These are phyloP conservation scores for Campoletis sonorensis DNA, from an alignment of 1,140 invertebrate genomes.

Conservation along the genomic window DNA sequence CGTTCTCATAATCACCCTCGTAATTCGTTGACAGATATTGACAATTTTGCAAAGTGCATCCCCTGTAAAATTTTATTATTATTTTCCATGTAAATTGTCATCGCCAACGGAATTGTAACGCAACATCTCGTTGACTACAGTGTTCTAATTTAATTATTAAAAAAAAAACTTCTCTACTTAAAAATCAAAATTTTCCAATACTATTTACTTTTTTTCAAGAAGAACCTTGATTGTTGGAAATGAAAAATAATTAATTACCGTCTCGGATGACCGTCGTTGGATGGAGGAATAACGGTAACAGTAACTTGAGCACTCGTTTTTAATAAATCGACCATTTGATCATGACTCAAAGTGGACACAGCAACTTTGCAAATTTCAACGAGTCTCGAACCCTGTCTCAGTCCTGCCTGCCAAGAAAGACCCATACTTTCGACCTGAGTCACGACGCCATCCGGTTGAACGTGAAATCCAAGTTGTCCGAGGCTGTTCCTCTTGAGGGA, in stretches of 20 bases:
- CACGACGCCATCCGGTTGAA: slow-evolving; percentile 96
- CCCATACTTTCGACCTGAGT: slow-evolving; percentile 94
- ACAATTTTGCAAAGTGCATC: slow-evolving; percentile 83
- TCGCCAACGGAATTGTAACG: too few relatives aligned
- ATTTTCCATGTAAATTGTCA: background rate
- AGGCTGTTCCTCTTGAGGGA: slow-evolving; percentile 86
- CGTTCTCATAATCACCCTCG: slow-evolving; percentile 86
- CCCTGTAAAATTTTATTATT: slow-evolving; percentile 72
- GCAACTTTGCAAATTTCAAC: slow-evolving; percentile 96
- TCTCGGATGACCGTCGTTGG: slow-evolving; percentile 82
- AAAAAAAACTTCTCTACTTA: too few relatives aligned
- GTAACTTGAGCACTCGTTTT: slow-evolving; percentile 93
- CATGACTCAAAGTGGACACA: slow-evolving; percentile 92
- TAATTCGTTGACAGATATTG: slow-evolving; percentile 81
- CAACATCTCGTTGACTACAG: too few relatives aligned
- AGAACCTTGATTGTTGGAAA: too few relatives aligned
- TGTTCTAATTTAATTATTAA: background rate
- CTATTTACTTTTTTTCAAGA: too few relatives aligned
- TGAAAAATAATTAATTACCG: slow-evolving; percentile 69
- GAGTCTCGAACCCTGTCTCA: slow-evolving; percentile 91
- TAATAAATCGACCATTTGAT: slow-evolving; percentile 95
- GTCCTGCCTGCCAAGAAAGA: slow-evolving; percentile 91
- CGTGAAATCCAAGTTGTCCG: slow-evolving; percentile 95
- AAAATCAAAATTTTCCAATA: too few relatives aligned
- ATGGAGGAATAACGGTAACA: slow-evolving; percentile 89